Base-by-base conservation (phyloP, 2,797 vertebrate species). In the Danio albolineatus region DNA sequence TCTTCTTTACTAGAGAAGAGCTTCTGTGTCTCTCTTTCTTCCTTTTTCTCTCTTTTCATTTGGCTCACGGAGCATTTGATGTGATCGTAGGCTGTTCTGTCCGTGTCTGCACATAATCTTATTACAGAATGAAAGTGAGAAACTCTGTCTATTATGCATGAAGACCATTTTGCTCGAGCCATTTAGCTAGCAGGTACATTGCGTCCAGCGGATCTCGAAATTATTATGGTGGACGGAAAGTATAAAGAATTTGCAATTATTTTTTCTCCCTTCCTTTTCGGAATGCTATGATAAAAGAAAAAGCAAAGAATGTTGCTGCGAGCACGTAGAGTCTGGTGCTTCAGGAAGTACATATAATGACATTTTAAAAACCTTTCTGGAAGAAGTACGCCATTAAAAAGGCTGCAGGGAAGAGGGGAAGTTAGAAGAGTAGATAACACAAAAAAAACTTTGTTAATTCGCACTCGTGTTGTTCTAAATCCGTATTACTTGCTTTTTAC, bases 71-170 rank as follows among this genome's bases (percentile, higher is more conserved):
- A 62, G 43, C 83, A 87, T 85, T 38, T 71, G 82, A 82, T 85
- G 72, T 76, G 65, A 76, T 81, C 82, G 48, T 51, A 72, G 83
- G 82, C 84, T 65, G 65, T 21, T 73, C 36, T 81, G 80, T 48
- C 60, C 53, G 65, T 53, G n/a, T 86, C 76, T 78, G 51, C 79
- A 48, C 46, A 56, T 53, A 61, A 83, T 46, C 71, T n/a, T 76
- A 81, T 85, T 77, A 84, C 72, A 86, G n/a, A 83, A 51, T 82
- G 73, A 81, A 73, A 67, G 75, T 82, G 83, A 84, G 71, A 78
- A 79, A 75, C 73, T 57, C 56, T 12, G 51, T 60, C 48, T 61
- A 73, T 59, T 73, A 78, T 72, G 69, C 62, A 64, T 64, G 57
- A 49, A 57, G 54, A 57, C 51, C 51, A 59, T 78, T 77, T 78